Evolutionary conservation across 2,888 invertebrate species (phyloP).

Genomic region (Drosophila fulvimacula): DNA sequence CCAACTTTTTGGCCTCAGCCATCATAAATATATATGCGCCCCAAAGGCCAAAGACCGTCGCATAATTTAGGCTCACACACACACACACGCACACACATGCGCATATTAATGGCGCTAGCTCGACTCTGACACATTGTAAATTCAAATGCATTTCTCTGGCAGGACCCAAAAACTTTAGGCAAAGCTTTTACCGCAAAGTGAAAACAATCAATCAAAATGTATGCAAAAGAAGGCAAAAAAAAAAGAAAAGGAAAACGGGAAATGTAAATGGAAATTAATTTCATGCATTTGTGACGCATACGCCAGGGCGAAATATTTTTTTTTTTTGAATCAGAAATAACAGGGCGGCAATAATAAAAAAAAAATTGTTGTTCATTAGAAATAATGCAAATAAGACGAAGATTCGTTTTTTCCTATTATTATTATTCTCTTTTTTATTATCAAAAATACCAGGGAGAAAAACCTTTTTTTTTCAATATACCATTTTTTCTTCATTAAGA

Average conservation of each 20-base stretch:
- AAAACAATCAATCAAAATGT: slow-evolving; percentile 76
- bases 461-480: too few relatives aligned
- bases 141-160: slow-evolving; percentile 78
- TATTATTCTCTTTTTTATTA: too few relatives aligned
- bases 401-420: too few relatives aligned
- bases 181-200: slow-evolving; percentile 73
- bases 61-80: slow-evolving; percentile 52
- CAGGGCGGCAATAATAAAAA: slow-evolving; percentile 26
- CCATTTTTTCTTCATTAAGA: too few relatives aligned
- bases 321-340: too few relatives aligned
- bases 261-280: slow-evolving; percentile 66
- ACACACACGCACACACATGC: slow-evolving; percentile 9
- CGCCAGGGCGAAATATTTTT: slow-evolving; percentile 52
- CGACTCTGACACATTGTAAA: slow-evolving; percentile 74
- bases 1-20: slow-evolving; percentile 57
- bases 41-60: slow-evolving; percentile 47
- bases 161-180: slow-evolving; percentile 42
- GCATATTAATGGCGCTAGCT: slow-evolving; percentile 69
- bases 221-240: slow-evolving; percentile 8
- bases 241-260: background rate
- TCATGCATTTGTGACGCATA: slow-evolving; percentile 69
- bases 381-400: too few relatives aligned
- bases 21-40: slow-evolving; percentile 62
- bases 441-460: too few relatives aligned
- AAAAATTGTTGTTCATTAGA: too few relatives aligned